Conservation (phyloP, 2,888 invertebrate species). For the Leucoma salicis region DNA sequence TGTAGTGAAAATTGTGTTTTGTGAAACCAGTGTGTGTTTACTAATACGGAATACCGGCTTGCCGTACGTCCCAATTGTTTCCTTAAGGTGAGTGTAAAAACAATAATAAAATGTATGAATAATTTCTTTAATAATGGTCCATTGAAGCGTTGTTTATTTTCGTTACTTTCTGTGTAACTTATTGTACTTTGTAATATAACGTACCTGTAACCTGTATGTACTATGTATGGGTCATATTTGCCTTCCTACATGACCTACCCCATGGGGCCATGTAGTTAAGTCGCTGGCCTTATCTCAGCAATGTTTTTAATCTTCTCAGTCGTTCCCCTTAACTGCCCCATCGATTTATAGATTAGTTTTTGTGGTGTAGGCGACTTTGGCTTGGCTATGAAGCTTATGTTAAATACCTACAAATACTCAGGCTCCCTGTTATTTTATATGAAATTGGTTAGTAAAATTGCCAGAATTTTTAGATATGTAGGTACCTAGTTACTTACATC, state of each 20-base stretch:
- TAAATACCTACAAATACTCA: background rate
- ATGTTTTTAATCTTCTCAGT: background rate
- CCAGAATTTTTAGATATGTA: too few relatives aligned
- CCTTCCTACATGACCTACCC: constrained; percentile 30
- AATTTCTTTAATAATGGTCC: constrained; percentile 28
- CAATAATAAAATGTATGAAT: constrained; percentile 44
- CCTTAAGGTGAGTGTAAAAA: constrained; percentile 64
- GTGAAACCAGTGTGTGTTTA: constrained; percentile 52
- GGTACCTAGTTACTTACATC: too few relatives aligned
- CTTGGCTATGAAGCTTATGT: too few relatives aligned
- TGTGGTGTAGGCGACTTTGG: background rate
- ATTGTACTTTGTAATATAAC: constrained; percentile 14
- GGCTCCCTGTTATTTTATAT: too few relatives aligned
- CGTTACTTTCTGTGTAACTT: constrained; percentile 6
- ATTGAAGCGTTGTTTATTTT: constrained; percentile 28
- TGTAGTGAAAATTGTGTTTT: constrained; percentile 44
- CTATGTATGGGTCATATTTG: constrained; percentile 3
- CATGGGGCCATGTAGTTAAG: constrained; percentile 13
- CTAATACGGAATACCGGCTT: constrained; percentile 57
- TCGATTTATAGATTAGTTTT: background rate
- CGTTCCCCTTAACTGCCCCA: background rate
- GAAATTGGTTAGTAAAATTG: too few relatives aligned
- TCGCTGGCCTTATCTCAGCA: background rate
- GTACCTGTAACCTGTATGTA: too few relatives aligned
- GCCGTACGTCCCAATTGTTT: constrained; percentile 49